A percentile compares a stretch with the other conserved stretches of the same genome.
phyloP scores from a whole-genome alignment of 1,140 invertebrate genomes.

The Polyergus mexicanus region DNA sequence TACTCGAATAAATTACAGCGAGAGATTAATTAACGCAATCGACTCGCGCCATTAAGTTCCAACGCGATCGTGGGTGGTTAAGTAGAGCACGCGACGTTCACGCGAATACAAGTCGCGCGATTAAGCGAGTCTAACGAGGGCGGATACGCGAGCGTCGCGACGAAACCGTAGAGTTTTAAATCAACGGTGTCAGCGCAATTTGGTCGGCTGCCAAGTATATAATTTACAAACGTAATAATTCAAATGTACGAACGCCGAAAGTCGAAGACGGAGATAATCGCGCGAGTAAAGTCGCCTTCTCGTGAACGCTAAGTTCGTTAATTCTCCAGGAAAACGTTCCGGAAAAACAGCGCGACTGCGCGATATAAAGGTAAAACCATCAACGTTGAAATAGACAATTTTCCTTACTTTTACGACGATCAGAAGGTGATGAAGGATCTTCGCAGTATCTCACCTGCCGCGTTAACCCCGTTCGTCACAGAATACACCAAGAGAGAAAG shows the following conservation, averaged over 20 bases:
- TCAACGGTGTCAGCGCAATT: conserved; percentile 60
- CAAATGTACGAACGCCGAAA: conserved; percentile 33
- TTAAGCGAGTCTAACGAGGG: conserved; percentile 64
- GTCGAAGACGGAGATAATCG: background rate
- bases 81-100: conserved; percentile 52
- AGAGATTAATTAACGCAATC: conserved; percentile 42
- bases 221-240: conserved; percentile 70
- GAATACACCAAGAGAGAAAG: conserved; percentile 32
- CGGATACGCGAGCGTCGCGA: conserved; percentile 16
- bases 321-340: background rate
- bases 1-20: background rate
- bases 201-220: conserved; percentile 63
- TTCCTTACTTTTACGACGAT: conserved; percentile 42
- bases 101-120: conserved; percentile 30
- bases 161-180: conserved; percentile 63
- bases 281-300: background rate
- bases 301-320: conserved; percentile 10
- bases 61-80: background rate
- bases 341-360: background rate
- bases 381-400: background rate
- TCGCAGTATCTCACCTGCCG: conserved; percentile 15
- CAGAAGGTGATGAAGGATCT: background rate
- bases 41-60: conserved; percentile 34
- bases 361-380: background rate
- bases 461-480: conserved; percentile 18